Evolutionary conservation across 2,797 vertebrate genomes (phyloP), one percentile per base, ranked within the genome.

Genomic region (Argyrosomus regius): DNA sequence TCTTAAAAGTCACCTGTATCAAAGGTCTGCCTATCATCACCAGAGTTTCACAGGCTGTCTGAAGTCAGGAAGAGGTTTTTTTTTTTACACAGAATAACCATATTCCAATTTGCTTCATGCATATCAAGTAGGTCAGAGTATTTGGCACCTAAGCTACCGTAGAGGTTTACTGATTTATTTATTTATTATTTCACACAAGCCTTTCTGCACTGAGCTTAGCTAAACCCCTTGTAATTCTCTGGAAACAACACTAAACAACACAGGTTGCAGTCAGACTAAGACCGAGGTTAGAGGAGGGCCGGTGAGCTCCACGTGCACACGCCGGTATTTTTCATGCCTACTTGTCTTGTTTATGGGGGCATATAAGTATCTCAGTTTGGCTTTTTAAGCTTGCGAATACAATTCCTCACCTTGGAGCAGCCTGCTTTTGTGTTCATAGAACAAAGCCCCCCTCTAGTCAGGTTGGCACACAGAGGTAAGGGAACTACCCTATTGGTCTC

Each of bases 1-100:
- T 82, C 77, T 86, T 82, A 84, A 83, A 87, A 85, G 74, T 82
- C 83, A 88, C 80, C 82, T 81, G 63, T 77, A 82, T 87, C 80
- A 88, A 86, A 88, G 76, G 41, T 80, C 62, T 85, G 70, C 71
- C 61, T 74, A 17, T 86, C 87, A 64, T 58, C 58, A 46, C 76
- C 58, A 26, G 16, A 52, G 65, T 56, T 67, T 56, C 69, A 64
- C 70, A 77, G 61, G 63, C 72, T 77, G 69, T 82, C 54, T 84
- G 28, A 74, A 76, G 80, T 72, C 80, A 83, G 77, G 70, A 83
- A 82, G 78, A 70, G 59, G n/a, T 68, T 39, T 2, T 35, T 7
- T 35, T 8, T 9, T 86, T 86, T 66, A 70, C 63, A 65, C 48
- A 62, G 69, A 84, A 82, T 69, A 84, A 81, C 65, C 67, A 57